A percentile compares a stretch with the other conserved stretches of the same genome.
Conservation (phyloP, 1,140 invertebrate genomes). For the Colletes gigas region DNA sequence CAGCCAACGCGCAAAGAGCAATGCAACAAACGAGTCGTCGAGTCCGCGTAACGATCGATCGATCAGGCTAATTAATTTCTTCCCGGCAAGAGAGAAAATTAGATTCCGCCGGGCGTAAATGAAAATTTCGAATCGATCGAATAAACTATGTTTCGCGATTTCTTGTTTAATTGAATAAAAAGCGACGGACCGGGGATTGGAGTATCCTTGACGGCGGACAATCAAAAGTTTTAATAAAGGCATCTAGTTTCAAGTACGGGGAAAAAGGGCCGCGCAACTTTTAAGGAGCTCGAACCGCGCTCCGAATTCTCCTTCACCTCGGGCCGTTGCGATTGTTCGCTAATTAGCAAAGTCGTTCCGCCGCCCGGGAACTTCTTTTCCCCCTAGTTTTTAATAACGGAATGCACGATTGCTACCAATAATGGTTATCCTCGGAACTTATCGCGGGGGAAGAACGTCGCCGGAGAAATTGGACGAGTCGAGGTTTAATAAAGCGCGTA, state of each 20-base stretch:
- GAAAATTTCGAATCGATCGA: no score
- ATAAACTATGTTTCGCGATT: not conserved
- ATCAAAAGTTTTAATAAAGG: conserved; percentile 33
- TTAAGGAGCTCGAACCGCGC: conserved; percentile 16
- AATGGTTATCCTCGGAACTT: not conserved
- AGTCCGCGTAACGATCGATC: no score
- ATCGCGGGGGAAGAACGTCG: no score
- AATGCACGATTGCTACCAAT: conserved; percentile 17
- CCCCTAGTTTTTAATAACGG: conserved; percentile 1
- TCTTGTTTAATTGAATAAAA: not conserved
- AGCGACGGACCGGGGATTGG: not conserved
- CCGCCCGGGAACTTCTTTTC: conserved; percentile 10
- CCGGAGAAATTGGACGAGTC: not conserved
- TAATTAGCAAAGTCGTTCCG: conserved; percentile 40
- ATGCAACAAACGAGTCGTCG: no score
- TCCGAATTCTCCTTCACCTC: not conserved
- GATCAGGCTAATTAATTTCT: no score
- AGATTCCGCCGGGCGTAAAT: no score
- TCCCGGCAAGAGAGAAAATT: no score
- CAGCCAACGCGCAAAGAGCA: no score
- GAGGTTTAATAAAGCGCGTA: conserved; percentile 10
- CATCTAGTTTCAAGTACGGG: not conserved
- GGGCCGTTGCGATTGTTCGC: conserved; percentile 26
- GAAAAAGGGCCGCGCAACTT: conserved; percentile 7
- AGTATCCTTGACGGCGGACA: conserved; percentile 11